These are phyloP conservation scores for Polypedilum vanderplanki DNA, from an alignment of 1,140 invertebrate species.

Conservation along the genomic window DNA sequence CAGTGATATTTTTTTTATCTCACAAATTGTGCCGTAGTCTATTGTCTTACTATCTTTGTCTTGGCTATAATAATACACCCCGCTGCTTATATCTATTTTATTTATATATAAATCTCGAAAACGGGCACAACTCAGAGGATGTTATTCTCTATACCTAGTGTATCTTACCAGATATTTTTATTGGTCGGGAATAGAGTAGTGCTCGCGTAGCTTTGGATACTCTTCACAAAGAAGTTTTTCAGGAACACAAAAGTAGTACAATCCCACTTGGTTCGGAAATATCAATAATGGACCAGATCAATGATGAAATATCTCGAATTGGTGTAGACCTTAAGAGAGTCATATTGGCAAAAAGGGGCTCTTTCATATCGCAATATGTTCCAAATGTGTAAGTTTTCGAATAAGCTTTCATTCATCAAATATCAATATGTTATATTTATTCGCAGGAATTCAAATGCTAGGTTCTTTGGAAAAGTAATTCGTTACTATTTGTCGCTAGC, in stretches of 20 bases:
- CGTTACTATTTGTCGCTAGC: conserved; percentile 88
- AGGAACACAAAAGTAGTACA: conserved; percentile 97
- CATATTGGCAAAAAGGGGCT: conserved; percentile 98
- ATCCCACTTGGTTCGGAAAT: conserved; percentile 93
- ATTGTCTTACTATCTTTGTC: conserved; percentile 42
- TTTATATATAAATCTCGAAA: conserved; percentile 30
- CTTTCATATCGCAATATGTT: conserved; percentile 99
- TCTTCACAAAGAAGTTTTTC: conserved; percentile 98
- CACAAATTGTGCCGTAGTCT: too few species aligned
- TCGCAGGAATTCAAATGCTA: conserved; percentile 72
- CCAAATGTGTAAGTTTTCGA: conserved; percentile 70
- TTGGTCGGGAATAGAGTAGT: conserved; percentile 88
- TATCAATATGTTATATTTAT: neutral
- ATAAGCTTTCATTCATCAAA: neutral
- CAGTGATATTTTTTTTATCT: conserved; percentile 33
- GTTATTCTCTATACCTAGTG: too few species aligned
- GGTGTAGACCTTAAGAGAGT: conserved; percentile 93
- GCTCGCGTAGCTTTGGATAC: conserved; percentile 93
- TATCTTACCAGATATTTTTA: conserved; percentile 71
- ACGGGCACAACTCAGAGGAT: conserved; percentile 34
- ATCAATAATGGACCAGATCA: conserved; percentile 93
- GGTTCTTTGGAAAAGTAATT: conserved; percentile 89
- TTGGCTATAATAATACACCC: too few species aligned
- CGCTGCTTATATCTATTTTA: neutral
- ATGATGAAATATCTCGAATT: conserved; percentile 99